A percentile compares a stretch with the other conserved stretches of the same genome.
Conservation (phyloP, 2,113 vertebrate species). For the Spea bombifrons region DNA sequence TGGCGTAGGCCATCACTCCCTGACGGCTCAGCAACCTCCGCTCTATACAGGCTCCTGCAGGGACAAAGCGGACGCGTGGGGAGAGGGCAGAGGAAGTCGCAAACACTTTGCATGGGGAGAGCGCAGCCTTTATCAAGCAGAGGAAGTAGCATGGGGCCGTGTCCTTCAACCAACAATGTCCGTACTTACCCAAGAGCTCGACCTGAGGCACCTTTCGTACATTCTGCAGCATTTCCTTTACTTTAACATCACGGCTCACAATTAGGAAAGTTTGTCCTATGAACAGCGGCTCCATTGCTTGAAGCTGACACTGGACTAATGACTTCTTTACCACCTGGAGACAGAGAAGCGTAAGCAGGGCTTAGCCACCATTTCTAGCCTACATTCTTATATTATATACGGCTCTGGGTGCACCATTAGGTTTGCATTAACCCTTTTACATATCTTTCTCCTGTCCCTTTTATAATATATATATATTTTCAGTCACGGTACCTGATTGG, state of each 20-base stretch:
- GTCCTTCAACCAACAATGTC: too few species aligned
- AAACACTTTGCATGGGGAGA: too few species aligned
- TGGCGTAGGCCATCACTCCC: constrained; percentile 76
- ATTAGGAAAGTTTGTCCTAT: constrained; percentile 75
- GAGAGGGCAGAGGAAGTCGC: too few species aligned
- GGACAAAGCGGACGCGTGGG: background rate
- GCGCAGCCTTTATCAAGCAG: too few species aligned
- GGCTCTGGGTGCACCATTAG: too few species aligned
- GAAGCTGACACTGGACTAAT: constrained; percentile 67
- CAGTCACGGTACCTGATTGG: constrained; percentile 72
- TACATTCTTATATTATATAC: too few species aligned
- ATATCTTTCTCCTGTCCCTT: background rate
- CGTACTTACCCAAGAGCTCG: constrained; percentile 74
- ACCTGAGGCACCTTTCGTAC: constrained; percentile 73
- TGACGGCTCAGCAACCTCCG: constrained; percentile 78
- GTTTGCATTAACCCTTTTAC: too few species aligned
- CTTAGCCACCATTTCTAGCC: too few species aligned
- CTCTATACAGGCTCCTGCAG: constrained; percentile 82
- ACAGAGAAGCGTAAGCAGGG: background rate
- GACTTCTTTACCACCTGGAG: constrained; percentile 72
- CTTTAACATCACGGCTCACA: constrained; percentile 79
- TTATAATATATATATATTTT: background rate
- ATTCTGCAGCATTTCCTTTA: constrained; percentile 76
- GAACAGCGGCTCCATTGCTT: constrained; percentile 78
- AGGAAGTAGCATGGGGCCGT: too few species aligned